Evolutionary conservation across 2,113 vertebrate genomes (phyloP).

Genomic region (Brachyhypopomus gauderio): DNA sequence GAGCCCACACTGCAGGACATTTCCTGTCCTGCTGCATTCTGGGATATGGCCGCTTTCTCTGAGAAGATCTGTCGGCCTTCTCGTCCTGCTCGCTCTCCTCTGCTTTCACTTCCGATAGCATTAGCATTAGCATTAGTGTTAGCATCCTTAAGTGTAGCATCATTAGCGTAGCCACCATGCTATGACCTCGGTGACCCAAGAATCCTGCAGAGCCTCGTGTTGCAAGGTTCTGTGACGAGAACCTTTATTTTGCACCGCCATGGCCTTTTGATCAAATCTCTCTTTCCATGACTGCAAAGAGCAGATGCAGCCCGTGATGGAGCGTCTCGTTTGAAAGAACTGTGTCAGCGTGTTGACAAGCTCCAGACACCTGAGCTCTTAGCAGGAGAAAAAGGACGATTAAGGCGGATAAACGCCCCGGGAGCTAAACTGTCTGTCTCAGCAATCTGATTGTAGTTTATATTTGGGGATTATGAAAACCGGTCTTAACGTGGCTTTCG

Average conservation of each 20-base stretch:
- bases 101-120: constrained; percentile 44
- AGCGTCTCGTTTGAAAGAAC: constrained; percentile 79
- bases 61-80: constrained; percentile 65
- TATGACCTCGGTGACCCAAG: constrained; percentile 28
- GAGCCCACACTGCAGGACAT: constrained; percentile 75
- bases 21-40: constrained; percentile 73
- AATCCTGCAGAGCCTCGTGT: constrained; percentile 65
- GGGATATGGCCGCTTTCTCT: constrained; percentile 72
- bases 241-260: constrained; percentile 73
- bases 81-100: not conserved
- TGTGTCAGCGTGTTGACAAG: constrained; percentile 78
- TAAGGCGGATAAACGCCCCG: constrained; percentile 77
- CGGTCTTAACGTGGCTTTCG: constrained; percentile 67
- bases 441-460: constrained; percentile 78
- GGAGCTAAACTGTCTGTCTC: constrained; percentile 77
- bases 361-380: constrained; percentile 76
- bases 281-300: constrained; percentile 71
- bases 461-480: constrained; percentile 76
- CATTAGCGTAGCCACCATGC: constrained; percentile 1
- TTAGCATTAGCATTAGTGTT: not conserved
- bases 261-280: constrained; percentile 77
- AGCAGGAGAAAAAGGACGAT: constrained; percentile 65
- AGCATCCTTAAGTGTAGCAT: constrained; percentile 58
- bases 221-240: constrained; percentile 67
- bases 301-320: constrained; percentile 70